Base-by-base conservation (phyloP, 1,140 invertebrate genomes). In the Cydia splendana region DNA sequence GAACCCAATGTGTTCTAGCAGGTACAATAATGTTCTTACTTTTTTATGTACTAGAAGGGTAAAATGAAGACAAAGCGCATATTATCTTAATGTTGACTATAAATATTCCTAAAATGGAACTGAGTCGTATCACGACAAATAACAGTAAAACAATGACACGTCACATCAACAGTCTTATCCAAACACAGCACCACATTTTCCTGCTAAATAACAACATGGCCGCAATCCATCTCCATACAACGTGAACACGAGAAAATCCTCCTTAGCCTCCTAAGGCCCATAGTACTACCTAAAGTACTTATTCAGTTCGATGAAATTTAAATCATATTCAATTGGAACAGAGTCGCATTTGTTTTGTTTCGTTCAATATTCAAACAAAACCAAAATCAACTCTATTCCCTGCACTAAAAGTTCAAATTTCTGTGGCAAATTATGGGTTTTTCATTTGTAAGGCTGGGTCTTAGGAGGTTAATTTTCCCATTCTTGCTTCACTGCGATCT, bases 401-500 rank as follows among this genome's bases (percentile, higher is more conserved):
- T 24, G 24, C 24, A 24, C 24, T 24, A 24, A 24, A 24, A 24
- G 24, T 24, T 24, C 24, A 24, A 24, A 24, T 24, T 24, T 24
- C 24, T 24, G 24, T 24, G 24, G 24, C 24, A 24, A 24, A 24
- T 24, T 2, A 24, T 24, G 24, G 24, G 24, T 24, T 24, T 24
- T 24, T 24, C 24, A 24, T 24, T 24, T 24, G 24, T 24, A 24
- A 1, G 24, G 24, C 24, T 24, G 0, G 24, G 24, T 2, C 24
- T 24, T 24, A 24, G 24, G 24, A 24, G 24, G 24, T 24, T 77
- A 57, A 42, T 42, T 74, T 73, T 67, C 53, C 53, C 38, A 77
- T 74, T 74, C 34, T 65, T 51, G 76, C 53, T 75, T 34, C 48
- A n/a, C 18, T 2, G 15, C 57, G 71, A 81, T 76, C 71, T 82